Conservation (phyloP, 2,888 invertebrate genomes). For the Shargacucullia verbasci region DNA sequence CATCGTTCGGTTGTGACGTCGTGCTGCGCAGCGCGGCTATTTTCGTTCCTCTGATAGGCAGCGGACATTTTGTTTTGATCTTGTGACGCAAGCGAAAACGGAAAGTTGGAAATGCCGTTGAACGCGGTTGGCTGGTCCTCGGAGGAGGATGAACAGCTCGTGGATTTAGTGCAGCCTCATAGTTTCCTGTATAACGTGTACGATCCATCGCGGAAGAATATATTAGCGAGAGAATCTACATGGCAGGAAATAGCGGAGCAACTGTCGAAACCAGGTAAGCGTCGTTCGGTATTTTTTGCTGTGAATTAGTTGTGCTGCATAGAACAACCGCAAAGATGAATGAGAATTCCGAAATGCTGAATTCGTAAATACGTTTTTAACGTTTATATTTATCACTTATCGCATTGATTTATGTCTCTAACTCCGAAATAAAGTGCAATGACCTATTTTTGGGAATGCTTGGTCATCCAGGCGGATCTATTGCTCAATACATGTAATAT, state of each 20-base stretch:
- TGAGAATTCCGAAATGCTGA: conserved; percentile 3
- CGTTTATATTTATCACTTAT: not conserved
- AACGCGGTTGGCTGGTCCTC: conserved; percentile 80
- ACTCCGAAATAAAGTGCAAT: not conserved
- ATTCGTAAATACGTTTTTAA: conserved; percentile 1
- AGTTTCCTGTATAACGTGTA: conserved; percentile 76
- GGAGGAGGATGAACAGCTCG: conserved; percentile 80
- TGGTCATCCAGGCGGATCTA: conserved; percentile 10
- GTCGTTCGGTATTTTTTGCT: conserved; percentile 31
- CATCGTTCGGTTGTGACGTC: conserved; percentile 73
- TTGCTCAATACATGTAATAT: conserved; percentile 23
- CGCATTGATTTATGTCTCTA: not conserved
- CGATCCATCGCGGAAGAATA: conserved; percentile 81
- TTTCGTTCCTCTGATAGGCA: conserved; percentile 81
- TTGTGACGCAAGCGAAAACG: conserved; percentile 64
- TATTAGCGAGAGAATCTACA: conserved; percentile 79
- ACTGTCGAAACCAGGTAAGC: conserved; percentile 79
- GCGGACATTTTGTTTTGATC: conserved; percentile 83
- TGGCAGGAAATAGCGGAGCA: conserved; percentile 82
- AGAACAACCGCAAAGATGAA: conserved; percentile 58
- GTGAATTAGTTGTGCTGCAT: conserved; percentile 65
- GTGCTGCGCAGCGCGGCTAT: conserved; percentile 82
- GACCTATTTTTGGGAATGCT: conserved; percentile 33
- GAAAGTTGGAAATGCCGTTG: conserved; percentile 78
- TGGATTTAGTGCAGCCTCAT: conserved; percentile 80